These are phyloP conservation scores for Pavo muticus DNA, from an alignment of 2,113 vertebrate species.

Conservation along the genomic window DNA sequence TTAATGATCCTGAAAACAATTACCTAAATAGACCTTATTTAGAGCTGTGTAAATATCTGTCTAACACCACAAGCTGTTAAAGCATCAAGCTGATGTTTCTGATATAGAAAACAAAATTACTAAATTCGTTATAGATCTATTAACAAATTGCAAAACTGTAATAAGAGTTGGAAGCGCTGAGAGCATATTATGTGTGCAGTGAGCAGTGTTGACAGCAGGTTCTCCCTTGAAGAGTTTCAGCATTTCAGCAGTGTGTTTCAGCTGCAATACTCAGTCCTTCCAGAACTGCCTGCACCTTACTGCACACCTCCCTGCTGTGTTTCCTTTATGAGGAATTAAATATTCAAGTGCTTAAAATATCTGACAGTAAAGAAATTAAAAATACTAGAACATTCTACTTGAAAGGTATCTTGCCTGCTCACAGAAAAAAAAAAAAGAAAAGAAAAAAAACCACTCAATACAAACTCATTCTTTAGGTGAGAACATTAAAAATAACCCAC, in stretches of 20 bases:
- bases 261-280: not conserved
- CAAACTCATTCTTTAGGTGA: not conserved
- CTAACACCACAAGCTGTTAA: not conserved
- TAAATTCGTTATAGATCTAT: not conserved
- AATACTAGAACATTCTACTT: not conserved
- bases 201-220: not conserved
- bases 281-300: not conserved
- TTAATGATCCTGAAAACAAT: not conserved
- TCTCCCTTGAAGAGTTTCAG: not conserved
- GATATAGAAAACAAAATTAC: not conserved
- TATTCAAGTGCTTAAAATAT: not conserved
- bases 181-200: not conserved
- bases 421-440: not conserved
- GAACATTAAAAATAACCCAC: not conserved
- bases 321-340: not conserved
- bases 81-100: not conserved
- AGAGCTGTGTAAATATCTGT: not conserved
- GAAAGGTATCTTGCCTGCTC: not conserved
- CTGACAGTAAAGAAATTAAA: not conserved
- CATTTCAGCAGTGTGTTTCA: not conserved
- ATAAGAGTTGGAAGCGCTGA: not conserved
- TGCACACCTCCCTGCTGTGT: fast-evolving
- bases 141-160: not conserved
- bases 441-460: not conserved
- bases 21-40: not conserved